Evolutionary conservation across 2,113 vertebrate species (phyloP).

Genomic region (Cephalopterus ornatus): DNA sequence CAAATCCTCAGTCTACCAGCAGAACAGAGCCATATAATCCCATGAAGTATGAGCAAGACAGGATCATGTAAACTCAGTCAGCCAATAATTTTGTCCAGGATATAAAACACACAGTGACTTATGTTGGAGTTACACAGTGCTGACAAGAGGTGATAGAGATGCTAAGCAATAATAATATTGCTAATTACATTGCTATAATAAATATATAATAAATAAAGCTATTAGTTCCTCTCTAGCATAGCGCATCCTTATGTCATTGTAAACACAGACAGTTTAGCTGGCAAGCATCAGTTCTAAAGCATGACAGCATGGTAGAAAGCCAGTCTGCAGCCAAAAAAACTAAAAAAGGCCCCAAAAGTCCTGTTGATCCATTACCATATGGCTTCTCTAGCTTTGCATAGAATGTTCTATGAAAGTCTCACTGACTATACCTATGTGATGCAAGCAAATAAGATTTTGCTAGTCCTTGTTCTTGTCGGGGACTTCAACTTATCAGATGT

Average conservation of each 20-base stretch:
- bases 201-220: conserved; percentile 65
- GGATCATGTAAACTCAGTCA: conserved; percentile 5
- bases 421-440: background rate
- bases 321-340: background rate
- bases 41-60: background rate
- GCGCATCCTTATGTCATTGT: conserved; percentile 53
- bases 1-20: background rate
- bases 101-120: conserved; percentile 41
- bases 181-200: conserved; percentile 64
- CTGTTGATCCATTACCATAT: background rate
- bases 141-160: conserved; percentile 61
- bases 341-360: conserved; percentile 14
- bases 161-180: conserved; percentile 59
- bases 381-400: background rate
- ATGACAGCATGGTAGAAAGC: background rate
- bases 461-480: background rate
- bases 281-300: conserved; percentile 41
- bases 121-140: conserved; percentile 21
- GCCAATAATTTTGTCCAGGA: conserved; percentile 37
- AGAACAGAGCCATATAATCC: conserved; percentile 5
- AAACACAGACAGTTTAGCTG: conserved; percentile 47
- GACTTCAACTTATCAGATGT: background rate
- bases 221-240: conserved; percentile 49
- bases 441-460: background rate
- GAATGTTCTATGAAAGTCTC: background rate